Conservation (phyloP, 2,797 vertebrate species). For the Gymnoscopelus braueri region DNA sequence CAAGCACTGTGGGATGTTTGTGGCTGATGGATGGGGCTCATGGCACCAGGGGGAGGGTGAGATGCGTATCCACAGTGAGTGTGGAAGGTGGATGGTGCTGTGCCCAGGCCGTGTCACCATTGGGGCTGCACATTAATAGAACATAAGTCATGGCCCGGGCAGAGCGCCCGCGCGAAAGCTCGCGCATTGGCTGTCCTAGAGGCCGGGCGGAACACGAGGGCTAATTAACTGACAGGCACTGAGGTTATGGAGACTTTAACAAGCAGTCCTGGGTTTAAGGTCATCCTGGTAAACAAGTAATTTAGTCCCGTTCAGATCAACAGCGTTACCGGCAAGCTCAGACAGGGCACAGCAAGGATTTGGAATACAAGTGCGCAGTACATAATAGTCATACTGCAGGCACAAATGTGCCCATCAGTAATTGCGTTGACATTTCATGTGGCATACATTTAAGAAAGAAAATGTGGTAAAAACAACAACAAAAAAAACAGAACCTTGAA, state of each 20-base stretch:
- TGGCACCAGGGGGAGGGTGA: conserved; percentile 21
- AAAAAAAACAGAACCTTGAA: too few relatives aligned
- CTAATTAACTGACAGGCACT: conserved; percentile 53
- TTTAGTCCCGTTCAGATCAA: too few relatives aligned
- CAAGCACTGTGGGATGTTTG: conserved; percentile 32
- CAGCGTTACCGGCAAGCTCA: too few relatives aligned
- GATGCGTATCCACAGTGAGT: conserved; percentile 32
- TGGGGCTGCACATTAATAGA: conserved; percentile 54
- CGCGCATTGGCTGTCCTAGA: conserved; percentile 52
- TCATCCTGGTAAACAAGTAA: conserved; percentile 29
- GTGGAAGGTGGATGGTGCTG: conserved; percentile 38
- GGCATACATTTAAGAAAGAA: too few relatives aligned
- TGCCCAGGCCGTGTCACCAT: conserved; percentile 42
- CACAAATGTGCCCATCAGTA: too few relatives aligned
- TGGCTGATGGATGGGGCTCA: conserved; percentile 24
- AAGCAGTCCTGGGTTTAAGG: conserved; percentile 31
- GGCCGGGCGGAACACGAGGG: conserved; percentile 40
- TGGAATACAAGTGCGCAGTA: too few relatives aligned
- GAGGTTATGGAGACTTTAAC: conserved; percentile 25
- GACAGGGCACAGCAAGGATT: too few relatives aligned
- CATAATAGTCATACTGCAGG: too few relatives aligned
- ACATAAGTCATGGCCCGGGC: conserved; percentile 50
- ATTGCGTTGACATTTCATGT: too few relatives aligned
- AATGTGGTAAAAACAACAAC: too few relatives aligned
- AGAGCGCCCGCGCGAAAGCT: conserved; percentile 38